Evolutionary conservation across 2,797 vertebrate genomes (phyloP).

Genomic region (Labeo calbasu): DNA sequence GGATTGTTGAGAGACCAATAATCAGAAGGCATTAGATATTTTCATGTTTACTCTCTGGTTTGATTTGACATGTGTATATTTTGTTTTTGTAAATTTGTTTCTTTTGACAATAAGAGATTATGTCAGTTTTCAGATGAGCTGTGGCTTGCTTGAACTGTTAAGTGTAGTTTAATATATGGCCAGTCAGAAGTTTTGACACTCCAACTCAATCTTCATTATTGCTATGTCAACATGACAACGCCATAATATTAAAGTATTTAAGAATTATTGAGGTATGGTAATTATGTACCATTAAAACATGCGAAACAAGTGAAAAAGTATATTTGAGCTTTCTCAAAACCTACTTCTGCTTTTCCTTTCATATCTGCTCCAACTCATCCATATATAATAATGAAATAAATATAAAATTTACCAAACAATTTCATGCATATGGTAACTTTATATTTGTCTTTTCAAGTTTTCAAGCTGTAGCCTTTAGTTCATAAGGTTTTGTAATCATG

Average conservation of each 20-base stretch:
- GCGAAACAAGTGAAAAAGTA: not conserved
- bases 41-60: not conserved
- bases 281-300: not conserved
- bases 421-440: not conserved
- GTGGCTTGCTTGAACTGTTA: not conserved
- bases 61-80: conserved; percentile 9
- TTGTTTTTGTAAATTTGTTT: not conserved
- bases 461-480: not conserved
- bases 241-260: not conserved
- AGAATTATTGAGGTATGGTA: not conserved
- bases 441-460: not conserved
- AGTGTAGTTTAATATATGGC: not conserved
- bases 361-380: not conserved
- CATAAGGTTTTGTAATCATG: not conserved
- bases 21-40: not conserved
- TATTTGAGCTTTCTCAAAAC: not conserved
- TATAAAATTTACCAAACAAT: not conserved
- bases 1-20: conserved; percentile 22
- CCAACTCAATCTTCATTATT: not conserved
- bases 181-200: conserved; percentile 1
- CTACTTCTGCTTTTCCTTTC: no score
- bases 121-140: not conserved
- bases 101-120: not conserved
- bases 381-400: not conserved
- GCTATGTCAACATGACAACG: not conserved